Percentiles rank a stretch among this genome's conserved stretches.
Conservation (phyloP, 2,888 invertebrate genomes). For the Protophormia terraenovae region DNA sequence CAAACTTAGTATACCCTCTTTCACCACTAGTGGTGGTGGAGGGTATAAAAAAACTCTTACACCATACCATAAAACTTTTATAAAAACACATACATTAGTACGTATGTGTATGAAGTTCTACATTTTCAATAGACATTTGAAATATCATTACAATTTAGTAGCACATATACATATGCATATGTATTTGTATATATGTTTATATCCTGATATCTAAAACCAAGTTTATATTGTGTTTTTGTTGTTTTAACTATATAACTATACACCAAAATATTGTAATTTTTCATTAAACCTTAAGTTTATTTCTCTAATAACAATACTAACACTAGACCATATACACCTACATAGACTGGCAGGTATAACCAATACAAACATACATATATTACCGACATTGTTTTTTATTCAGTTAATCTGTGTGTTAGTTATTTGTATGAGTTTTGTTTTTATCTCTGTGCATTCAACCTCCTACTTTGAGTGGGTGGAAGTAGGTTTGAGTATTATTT, state of each 20-base stretch:
- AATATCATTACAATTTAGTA: not conserved
- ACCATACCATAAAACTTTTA: not conserved
- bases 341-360: not conserved
- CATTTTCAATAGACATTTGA: not conserved
- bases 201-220: not conserved
- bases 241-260: not conserved
- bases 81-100: not conserved
- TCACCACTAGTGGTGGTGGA: too few relatives aligned
- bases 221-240: not conserved
- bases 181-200: not conserved
- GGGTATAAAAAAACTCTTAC: too few relatives aligned
- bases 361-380: too few relatives aligned
- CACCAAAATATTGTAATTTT: slow-evolving; percentile 25
- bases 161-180: not conserved
- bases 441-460: not conserved
- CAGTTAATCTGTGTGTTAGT: too few relatives aligned
- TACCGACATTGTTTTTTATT: too few relatives aligned
- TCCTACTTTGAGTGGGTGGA: too few relatives aligned
- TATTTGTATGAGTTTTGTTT: too few relatives aligned
- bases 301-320: slow-evolving; percentile 21
- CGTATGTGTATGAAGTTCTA: not conserved
- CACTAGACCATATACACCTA: not conserved
- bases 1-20: too few relatives aligned
- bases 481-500: too few relatives aligned
- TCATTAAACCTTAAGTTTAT: slow-evolving; percentile 44